phyloP scores from a whole-genome alignment of 2,888 invertebrate genomes.

The Volucella bombylans region DNA sequence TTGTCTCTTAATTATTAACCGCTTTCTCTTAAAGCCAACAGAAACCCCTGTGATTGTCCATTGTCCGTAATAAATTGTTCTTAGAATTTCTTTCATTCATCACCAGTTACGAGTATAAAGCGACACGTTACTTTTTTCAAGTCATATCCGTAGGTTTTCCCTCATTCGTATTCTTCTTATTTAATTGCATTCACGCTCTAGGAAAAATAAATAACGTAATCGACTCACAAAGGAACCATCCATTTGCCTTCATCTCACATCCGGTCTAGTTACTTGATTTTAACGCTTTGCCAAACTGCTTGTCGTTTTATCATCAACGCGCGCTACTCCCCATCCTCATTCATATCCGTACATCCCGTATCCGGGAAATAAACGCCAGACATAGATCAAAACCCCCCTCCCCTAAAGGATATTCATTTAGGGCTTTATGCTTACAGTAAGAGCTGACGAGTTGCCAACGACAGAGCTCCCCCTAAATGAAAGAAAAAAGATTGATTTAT shows the following conservation, averaged over 20 bases:
- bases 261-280: constrained; percentile 9
- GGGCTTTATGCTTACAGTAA: no score
- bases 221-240: background rate
- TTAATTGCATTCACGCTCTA: constrained; percentile 6
- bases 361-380: constrained; percentile 5
- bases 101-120: background rate
- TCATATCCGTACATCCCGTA: constrained; percentile 5
- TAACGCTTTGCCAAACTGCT: constrained; percentile 8
- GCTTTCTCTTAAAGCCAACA: no score
- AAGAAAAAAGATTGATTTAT: background rate
- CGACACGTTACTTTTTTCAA: background rate
- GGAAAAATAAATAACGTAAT: constrained; percentile 17
- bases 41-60: no score
- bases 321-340: background rate
- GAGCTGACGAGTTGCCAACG: no score
- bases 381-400: no score
- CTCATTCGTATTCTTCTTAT: constrained; percentile 16
- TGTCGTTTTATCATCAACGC: constrained; percentile 10
- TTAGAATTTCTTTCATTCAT: no score
- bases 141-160: constrained; percentile 6
- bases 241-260: constrained; percentile 6
- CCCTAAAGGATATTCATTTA: no score
- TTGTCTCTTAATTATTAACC: no score
- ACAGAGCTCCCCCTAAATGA: no score
- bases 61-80: no score